These are phyloP conservation scores for Meloidogyne hapla DNA, from an alignment of 1,140 invertebrate genomes.

Conservation along the genomic window DNA sequence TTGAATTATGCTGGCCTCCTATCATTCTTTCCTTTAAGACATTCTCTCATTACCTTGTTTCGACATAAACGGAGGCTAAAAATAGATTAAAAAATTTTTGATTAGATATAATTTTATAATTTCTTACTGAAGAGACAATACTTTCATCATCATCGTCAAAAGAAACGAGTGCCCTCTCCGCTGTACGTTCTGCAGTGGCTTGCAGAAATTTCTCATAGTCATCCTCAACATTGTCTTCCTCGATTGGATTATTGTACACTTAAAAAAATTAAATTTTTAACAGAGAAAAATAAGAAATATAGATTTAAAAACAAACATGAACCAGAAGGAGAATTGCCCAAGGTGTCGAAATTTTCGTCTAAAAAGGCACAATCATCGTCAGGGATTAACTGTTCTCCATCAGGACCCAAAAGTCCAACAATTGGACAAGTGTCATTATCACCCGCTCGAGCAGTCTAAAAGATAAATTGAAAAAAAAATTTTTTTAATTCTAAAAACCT, in stretches of 20 bases:
- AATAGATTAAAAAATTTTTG: not conserved
- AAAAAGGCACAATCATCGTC: constrained; percentile 43
- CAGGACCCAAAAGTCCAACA: constrained; percentile 30
- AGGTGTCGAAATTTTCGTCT: constrained; percentile 37
- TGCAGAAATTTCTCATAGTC: constrained; percentile 51
- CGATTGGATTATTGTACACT: constrained; percentile 16
- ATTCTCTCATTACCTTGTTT: not conserved
- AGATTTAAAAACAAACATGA: constrained; percentile 7
- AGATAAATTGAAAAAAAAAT: not conserved
- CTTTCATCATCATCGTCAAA: constrained; percentile 43
- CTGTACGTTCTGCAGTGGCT: constrained; percentile 41
- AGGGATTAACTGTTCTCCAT: constrained; percentile 34
- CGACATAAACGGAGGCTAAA: not conserved
- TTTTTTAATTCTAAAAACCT: constrained; percentile 1
- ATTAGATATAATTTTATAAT: not conserved
- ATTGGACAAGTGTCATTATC: not conserved
- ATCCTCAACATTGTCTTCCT: constrained; percentile 35
- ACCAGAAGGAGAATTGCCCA: constrained; percentile 20
- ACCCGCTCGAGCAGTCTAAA: not conserved
- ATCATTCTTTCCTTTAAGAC: not conserved
- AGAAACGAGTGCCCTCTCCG: constrained; percentile 47
- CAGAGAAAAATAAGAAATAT: not conserved
- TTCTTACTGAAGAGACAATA: constrained; percentile 15
- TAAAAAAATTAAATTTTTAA: no score
- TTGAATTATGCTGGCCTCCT: not conserved